These are phyloP conservation scores for Rhagonycha lutea DNA, from an alignment of 2,888 invertebrate species.

Conservation along the genomic window DNA sequence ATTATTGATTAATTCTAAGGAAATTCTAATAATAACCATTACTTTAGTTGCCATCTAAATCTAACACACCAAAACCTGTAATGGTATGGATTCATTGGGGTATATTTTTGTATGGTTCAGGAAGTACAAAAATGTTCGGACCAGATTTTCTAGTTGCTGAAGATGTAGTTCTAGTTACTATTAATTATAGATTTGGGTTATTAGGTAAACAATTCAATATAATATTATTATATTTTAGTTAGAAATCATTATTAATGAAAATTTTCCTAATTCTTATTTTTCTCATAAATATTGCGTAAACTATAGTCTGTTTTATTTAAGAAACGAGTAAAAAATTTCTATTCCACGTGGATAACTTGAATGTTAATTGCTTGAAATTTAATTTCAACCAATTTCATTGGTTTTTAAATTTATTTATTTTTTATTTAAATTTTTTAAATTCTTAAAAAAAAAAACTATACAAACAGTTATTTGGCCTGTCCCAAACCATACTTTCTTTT, in stretches of 20 bases:
- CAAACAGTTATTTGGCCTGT: too few species aligned
- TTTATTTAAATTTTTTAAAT: too few species aligned
- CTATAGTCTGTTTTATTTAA: too few species aligned
- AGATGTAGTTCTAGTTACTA: constrained; percentile 27
- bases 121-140: constrained; percentile 18
- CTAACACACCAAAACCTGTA: constrained; percentile 28
- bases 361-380: too few species aligned
- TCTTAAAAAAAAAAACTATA: too few species aligned
- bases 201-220: constrained; percentile 22
- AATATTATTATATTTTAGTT: too few species aligned
- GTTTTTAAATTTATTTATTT: too few species aligned
- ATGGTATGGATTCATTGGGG: constrained; percentile 42
- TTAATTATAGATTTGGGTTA: constrained; percentile 15
- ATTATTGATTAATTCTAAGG: neutral
- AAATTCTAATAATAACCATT: neutral
- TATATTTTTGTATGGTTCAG: constrained; percentile 42
- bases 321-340: too few species aligned
- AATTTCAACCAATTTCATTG: too few species aligned
- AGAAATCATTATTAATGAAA: neutral
- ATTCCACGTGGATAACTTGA: too few species aligned
- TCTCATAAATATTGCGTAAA: too few species aligned
- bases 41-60: neutral
- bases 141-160: constrained; percentile 32
- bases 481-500: too few species aligned
- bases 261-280: neutral